phyloP scores from a whole-genome alignment of 2,888 invertebrate species.

The Tachina grossa region DNA sequence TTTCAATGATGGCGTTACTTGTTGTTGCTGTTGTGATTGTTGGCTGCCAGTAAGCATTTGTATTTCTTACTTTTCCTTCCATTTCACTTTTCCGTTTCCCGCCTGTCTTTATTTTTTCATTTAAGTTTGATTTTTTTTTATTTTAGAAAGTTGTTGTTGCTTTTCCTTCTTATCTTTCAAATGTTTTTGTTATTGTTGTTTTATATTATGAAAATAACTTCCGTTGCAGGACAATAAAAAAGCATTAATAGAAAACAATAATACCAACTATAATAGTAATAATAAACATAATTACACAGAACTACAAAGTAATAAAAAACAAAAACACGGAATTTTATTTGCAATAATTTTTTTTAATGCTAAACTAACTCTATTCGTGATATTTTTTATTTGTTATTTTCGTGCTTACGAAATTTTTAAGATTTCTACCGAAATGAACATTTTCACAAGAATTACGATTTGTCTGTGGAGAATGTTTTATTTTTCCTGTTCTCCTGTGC shows the following conservation, averaged over 20 bases:
- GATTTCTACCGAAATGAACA: too few relatives aligned
- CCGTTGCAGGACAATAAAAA: conserved; percentile 63
- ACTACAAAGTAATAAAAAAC: not conserved
- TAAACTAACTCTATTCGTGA: too few relatives aligned
- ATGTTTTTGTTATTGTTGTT: conserved; percentile 29
- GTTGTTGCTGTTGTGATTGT: conserved; percentile 26
- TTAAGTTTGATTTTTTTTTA: conserved; percentile 24
- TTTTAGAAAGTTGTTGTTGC: conserved; percentile 4
- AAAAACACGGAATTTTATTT: too few relatives aligned
- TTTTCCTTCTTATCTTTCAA: not conserved
- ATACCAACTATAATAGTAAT: conserved; percentile 32
- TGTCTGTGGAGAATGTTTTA: too few relatives aligned
- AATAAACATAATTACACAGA: conserved; percentile 9
- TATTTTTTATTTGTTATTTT: too few relatives aligned
- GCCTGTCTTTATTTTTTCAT: conserved; percentile 51
- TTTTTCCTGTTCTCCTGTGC: too few relatives aligned
- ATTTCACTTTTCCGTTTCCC: conserved; percentile 69
- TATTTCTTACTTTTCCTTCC: conserved; percentile 55
- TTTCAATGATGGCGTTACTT: not conserved
- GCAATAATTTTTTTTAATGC: too few relatives aligned
- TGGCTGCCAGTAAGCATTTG: conserved; percentile 48
- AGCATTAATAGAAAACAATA: conserved; percentile 39
- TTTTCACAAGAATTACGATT: too few relatives aligned
- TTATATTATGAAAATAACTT: conserved; percentile 67
- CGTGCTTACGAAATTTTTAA: too few relatives aligned